These are phyloP conservation scores for Lamellibrachia luymesi DNA, from an alignment of 1,140 invertebrate genomes.

Conservation along the genomic window DNA sequence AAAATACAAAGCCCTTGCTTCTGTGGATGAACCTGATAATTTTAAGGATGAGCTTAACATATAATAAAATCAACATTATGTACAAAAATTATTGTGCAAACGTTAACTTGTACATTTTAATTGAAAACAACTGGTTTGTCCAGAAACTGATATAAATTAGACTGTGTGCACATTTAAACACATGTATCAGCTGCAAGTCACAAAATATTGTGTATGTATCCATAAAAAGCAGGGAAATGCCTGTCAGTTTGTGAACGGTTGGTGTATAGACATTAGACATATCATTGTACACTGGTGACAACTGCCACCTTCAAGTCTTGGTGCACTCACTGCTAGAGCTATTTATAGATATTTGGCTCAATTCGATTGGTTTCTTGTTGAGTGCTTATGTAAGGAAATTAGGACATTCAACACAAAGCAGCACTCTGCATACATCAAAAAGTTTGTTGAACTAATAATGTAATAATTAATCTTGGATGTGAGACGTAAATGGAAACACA, in stretches of 20 bases:
- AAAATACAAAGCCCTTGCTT: background rate
- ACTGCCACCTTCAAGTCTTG: background rate
- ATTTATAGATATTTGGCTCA: background rate
- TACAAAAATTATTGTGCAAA: background rate
- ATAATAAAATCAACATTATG: background rate
- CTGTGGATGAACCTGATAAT: background rate
- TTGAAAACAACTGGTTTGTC: background rate
- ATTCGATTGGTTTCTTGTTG: background rate
- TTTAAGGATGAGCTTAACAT: background rate
- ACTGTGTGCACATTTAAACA: background rate
- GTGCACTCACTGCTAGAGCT: background rate
- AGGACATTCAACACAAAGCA: background rate
- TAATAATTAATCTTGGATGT: too few relatives aligned
- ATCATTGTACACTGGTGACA: background rate
- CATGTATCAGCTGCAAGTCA: background rate
- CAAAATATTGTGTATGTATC: background rate
- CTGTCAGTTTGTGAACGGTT: background rate
- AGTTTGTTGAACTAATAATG: background rate
- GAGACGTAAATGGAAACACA: background rate
- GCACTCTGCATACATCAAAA: background rate
- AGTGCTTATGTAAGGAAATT: background rate
- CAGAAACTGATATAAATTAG: background rate
- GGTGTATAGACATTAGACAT: background rate
- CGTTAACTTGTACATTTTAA: background rate
- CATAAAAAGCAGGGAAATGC: background rate